Conservation (phyloP, 2,113 vertebrate species). For the Atractosteus spatula region DNA sequence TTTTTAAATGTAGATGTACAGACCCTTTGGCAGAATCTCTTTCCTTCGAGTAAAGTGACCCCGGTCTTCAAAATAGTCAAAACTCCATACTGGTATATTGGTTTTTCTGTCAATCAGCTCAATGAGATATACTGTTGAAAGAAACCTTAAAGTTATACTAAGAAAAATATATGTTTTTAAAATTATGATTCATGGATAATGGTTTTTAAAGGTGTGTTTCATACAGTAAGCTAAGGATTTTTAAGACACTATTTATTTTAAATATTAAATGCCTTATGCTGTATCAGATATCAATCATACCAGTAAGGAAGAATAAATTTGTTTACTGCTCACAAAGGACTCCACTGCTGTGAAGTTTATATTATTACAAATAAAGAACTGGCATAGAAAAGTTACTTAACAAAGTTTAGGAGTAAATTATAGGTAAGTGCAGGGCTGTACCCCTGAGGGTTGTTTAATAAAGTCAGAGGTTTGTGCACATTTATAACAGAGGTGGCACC, state of each 20-base stretch:
- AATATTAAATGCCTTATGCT: not conserved
- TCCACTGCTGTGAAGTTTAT: not conserved
- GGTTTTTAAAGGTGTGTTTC: not conserved
- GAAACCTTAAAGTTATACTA: too few species aligned
- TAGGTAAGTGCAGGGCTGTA: not conserved
- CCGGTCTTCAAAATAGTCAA: not conserved
- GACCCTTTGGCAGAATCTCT: not conserved
- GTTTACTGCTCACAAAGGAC: not conserved
- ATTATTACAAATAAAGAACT: not conserved
- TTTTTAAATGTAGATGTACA: not conserved
- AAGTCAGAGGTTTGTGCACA: not conserved
- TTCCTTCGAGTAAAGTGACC: conserved; percentile 25
- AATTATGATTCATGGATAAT: too few species aligned
- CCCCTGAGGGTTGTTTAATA: conserved; percentile 2
- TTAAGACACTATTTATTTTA: too few species aligned
- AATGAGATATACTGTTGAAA: too few species aligned
- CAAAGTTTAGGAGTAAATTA: not conserved
- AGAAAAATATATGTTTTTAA: too few species aligned
- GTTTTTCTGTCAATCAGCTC: too few species aligned
- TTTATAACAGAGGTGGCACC: not conserved
- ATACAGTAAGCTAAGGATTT: too few species aligned
- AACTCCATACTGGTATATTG: not conserved
- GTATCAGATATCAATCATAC: not conserved
- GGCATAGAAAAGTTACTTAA: not conserved
- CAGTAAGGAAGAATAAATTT: not conserved